A percentile compares a stretch with the other conserved stretches of the same genome.
Conservation (phyloP, 2,113 vertebrate species). For the Irena cyanogastra region DNA sequence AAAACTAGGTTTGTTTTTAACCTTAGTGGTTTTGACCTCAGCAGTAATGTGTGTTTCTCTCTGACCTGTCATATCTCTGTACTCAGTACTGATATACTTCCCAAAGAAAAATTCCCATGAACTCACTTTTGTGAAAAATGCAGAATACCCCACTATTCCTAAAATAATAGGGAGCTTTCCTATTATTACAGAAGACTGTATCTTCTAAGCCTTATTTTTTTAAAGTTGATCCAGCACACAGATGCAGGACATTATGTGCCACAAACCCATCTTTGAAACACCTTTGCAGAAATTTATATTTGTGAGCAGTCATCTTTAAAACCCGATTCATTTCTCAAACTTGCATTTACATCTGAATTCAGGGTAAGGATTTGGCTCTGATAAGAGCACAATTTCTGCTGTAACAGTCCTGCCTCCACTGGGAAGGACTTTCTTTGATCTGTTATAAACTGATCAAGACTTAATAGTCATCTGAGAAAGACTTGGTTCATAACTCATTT, state of each 20-base stretch:
- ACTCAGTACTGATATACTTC: neutral
- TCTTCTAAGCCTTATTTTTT: neutral
- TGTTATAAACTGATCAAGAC: constrained; percentile 24
- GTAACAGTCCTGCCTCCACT: neutral
- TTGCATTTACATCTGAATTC: neutral
- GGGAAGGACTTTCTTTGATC: constrained; percentile 26
- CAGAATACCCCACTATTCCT: neutral
- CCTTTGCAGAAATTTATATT: neutral
- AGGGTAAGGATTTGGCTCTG: neutral
- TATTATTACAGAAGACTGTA: no score
- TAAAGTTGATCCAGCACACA: neutral
- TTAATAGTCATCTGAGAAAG: constrained; percentile 9
- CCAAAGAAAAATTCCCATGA: neutral
- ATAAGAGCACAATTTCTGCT: neutral
- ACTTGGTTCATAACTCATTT: constrained; percentile 18
- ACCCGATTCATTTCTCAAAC: neutral
- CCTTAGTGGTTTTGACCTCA: neutral
- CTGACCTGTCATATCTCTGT: neutral
- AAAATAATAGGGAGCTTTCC: neutral
- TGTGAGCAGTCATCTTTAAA: neutral
- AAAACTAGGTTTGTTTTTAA: neutral
- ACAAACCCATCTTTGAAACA: neutral
- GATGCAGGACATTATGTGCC: neutral
- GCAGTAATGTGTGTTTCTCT: neutral
- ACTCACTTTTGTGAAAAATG: neutral